These are phyloP conservation scores for Brenthis hecate DNA, from an alignment of 2,888 invertebrate species.

Conservation along the genomic window DNA sequence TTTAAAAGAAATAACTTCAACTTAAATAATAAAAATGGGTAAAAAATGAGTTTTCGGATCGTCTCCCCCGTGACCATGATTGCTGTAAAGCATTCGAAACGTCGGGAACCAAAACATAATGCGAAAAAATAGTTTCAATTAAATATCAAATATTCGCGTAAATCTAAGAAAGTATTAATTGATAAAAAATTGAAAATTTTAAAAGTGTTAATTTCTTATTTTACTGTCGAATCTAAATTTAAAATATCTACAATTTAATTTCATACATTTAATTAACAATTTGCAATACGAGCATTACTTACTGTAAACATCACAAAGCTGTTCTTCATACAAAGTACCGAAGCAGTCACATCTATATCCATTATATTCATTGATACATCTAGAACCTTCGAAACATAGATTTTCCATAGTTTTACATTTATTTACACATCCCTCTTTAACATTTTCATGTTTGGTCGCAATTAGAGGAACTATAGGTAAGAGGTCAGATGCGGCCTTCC, in stretches of 20 bases:
- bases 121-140: too few species aligned
- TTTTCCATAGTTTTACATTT: conserved; percentile 91
- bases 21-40: too few species aligned
- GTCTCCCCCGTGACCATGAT: too few species aligned
- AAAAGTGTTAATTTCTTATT: too few species aligned
- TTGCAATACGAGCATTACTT: conserved; percentile 61
- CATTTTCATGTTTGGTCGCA: conserved; percentile 94
- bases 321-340: conserved; percentile 95
- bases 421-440: conserved; percentile 93
- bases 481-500: conserved; percentile 92
- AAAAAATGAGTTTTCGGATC: too few species aligned
- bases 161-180: too few species aligned
- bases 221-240: not conserved
- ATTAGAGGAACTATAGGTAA: conserved; percentile 91
- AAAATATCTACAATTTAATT: not conserved
- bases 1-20: too few species aligned
- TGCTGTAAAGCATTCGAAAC: too few species aligned
- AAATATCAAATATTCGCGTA: too few species aligned
- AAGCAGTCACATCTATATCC: conserved; percentile 96
- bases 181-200: too few species aligned
- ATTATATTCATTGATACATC: conserved; percentile 96
- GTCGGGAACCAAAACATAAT: too few species aligned
- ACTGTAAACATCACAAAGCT: conserved; percentile 96
- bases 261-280: not conserved
- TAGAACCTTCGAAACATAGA: conserved; percentile 92